phyloP scores from a whole-genome alignment of 2,888 invertebrate species.

The Orthosia cruda region DNA sequence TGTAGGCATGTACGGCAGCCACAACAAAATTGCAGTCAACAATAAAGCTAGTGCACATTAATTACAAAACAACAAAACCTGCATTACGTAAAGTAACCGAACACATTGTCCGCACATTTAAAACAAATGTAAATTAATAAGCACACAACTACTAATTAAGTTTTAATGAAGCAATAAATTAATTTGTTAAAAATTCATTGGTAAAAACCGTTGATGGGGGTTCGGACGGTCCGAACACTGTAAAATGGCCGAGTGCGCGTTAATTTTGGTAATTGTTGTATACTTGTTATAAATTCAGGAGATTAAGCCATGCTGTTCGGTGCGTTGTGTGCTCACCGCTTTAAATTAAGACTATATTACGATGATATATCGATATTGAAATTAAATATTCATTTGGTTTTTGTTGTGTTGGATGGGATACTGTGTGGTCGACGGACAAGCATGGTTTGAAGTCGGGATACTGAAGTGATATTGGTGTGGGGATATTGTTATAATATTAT shows the following conservation, averaged over 20 bases:
- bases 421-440: constrained; percentile 3
- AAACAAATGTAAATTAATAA: constrained; percentile 66
- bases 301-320: constrained; percentile 76
- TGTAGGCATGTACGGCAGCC: not conserved
- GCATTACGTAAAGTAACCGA: constrained; percentile 45
- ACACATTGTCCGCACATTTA: constrained; percentile 55
- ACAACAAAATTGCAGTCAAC: not conserved
- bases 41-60: constrained; percentile 12
- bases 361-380: constrained; percentile 65
- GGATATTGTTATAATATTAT: not conserved
- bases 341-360: constrained; percentile 68
- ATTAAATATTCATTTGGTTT: constrained; percentile 63
- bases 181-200: constrained; percentile 89
- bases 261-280: constrained; percentile 86
- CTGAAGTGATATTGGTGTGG: not conserved
- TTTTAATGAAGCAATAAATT: constrained; percentile 88
- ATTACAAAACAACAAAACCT: constrained; percentile 38
- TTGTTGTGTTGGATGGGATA: constrained; percentile 14
- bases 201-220: constrained; percentile 75
- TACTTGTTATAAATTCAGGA: constrained; percentile 84
- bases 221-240: constrained; percentile 76
- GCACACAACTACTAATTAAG: constrained; percentile 81
- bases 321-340: constrained; percentile 60
- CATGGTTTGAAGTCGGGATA: not conserved
- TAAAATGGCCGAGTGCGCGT: constrained; percentile 81